phyloP scores from a whole-genome alignment of 2,888 invertebrate genomes.

The Drosophila putrida region DNA sequence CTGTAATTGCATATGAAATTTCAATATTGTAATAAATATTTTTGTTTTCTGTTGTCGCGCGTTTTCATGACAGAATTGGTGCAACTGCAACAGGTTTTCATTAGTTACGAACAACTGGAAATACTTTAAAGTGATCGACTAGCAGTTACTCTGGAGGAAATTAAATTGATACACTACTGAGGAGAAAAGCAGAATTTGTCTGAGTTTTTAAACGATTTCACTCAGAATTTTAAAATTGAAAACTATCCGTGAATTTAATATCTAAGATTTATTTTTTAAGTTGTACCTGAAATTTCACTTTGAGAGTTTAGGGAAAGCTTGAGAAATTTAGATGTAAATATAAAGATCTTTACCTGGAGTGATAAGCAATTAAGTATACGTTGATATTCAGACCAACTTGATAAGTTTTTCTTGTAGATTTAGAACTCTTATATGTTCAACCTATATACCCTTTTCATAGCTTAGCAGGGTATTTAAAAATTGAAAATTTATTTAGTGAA shows the following conservation, averaged over 20 bases:
- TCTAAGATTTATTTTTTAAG: neutral
- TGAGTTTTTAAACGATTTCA: neutral
- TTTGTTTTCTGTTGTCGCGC: slow-evolving; percentile 56
- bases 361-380: too few relatives aligned
- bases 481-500: slow-evolving; percentile 39
- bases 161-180: too few relatives aligned
- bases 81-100: slow-evolving; percentile 70
- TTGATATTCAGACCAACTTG: too few relatives aligned
- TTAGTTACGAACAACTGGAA: slow-evolving; percentile 8
- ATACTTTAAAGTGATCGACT: slow-evolving; percentile 4
- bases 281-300: neutral
- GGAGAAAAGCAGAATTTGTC: neutral
- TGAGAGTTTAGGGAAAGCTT: neutral
- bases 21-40: slow-evolving; percentile 73
- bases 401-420: too few relatives aligned
- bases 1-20: slow-evolving; percentile 72
- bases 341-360: neutral
- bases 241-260: too few relatives aligned
- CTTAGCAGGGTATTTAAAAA: slow-evolving; percentile 28
- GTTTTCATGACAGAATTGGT: slow-evolving; percentile 75
- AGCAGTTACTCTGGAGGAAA: slow-evolving; percentile 5
- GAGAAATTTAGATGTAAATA: neutral
- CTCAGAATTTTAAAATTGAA: too few relatives aligned
- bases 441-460: neutral
- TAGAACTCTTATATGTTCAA: too few relatives aligned